Evolutionary conservation across 1,140 invertebrate species (phyloP).

Genomic region (Drosophila punjabiensis): DNA sequence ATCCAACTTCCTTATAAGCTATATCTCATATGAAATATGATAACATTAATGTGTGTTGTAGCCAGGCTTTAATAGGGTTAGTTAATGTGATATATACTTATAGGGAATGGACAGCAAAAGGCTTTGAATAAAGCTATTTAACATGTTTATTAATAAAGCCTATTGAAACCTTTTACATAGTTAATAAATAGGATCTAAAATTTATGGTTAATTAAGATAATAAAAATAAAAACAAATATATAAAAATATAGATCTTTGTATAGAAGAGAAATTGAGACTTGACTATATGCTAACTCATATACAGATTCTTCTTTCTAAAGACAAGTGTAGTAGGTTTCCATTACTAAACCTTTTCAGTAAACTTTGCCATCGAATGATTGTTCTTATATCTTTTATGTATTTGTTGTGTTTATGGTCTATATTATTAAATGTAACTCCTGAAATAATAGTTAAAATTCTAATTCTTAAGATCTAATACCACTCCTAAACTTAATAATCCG

Average conservation of each 20-base stretch:
- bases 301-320: too few relatives aligned
- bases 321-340: too few relatives aligned
- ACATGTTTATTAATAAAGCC: neutral
- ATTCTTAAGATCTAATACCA: neutral
- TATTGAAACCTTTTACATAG: neutral
- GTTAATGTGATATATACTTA: neutral
- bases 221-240: too few relatives aligned
- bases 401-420: too few relatives aligned
- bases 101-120: neutral
- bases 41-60: neutral
- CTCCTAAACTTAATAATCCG: neutral
- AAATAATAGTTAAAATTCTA: neutral
- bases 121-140: too few relatives aligned
- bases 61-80: neutral
- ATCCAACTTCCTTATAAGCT: constrained; percentile 34
- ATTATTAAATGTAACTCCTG: neutral
- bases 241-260: too few relatives aligned
- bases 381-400: too few relatives aligned
- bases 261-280: too few relatives aligned
- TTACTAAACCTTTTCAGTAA: too few relatives aligned
- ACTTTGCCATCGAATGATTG: too few relatives aligned
- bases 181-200: neutral
- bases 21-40: constrained; percentile 20
- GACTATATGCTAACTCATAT: too few relatives aligned
- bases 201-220: neutral